phyloP scores from a whole-genome alignment of 2,797 vertebrate species.

The Sebastes hubbsi region DNA sequence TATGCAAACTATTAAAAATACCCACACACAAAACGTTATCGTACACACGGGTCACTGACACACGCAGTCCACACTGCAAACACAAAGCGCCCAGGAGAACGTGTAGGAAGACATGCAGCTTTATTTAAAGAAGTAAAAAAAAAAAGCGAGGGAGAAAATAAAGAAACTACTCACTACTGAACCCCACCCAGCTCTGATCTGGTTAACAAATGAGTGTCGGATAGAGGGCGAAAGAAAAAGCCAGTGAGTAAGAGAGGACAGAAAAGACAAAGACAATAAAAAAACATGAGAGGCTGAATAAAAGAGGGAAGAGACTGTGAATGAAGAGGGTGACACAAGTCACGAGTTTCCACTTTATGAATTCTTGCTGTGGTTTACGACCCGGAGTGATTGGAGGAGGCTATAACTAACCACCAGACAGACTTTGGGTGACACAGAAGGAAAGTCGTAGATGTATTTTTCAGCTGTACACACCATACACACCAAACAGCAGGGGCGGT shows the following conservation, averaged over 20 bases:
- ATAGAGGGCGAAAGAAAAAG: conserved; percentile 11
- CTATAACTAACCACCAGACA: conserved; percentile 21
- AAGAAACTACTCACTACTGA: conserved; percentile 51
- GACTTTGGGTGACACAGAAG: conserved; percentile 17
- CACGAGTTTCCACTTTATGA: conserved; percentile 43
- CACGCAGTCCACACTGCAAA: conserved; percentile 15
- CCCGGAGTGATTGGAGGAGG: conserved; percentile 7
- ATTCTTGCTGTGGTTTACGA: conserved; percentile 45
- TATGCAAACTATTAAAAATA: conserved; percentile 40
- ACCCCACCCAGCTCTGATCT: conserved; percentile 67
- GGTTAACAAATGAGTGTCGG: conserved; percentile 51
- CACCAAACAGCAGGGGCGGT: not conserved
- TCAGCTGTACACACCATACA: not conserved
- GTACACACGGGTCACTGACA: conserved; percentile 15
- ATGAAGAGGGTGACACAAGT: conserved; percentile 38
- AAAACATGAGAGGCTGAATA: conserved; percentile 38
- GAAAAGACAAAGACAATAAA: conserved; percentile 52
- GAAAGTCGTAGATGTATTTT: not conserved
- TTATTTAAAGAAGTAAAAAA: conserved; percentile 36
- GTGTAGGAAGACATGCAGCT: conserved; percentile 12
- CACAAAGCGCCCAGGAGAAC: conserved; percentile 20
- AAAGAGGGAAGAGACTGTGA: conserved; percentile 30
- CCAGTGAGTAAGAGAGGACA: conserved; percentile 16
- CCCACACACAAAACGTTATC: conserved; percentile 26
- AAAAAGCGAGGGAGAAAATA: conserved; percentile 33